A percentile compares a stretch with the other conserved stretches of the same genome.
These are phyloP conservation scores for Pammene aurita DNA, from an alignment of 2,888 invertebrate genomes.

Conservation along the genomic window DNA sequence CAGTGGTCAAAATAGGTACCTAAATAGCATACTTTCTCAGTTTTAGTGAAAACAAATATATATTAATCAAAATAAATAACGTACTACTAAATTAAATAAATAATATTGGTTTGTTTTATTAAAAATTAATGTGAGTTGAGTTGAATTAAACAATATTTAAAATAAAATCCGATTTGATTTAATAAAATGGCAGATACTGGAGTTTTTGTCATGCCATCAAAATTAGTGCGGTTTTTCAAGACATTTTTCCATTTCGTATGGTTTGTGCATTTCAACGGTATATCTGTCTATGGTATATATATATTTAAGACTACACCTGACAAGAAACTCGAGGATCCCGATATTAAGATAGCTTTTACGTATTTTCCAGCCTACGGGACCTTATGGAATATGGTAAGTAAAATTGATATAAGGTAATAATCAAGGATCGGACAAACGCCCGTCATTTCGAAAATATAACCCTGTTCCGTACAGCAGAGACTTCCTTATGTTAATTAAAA, in stretches of 20 bases:
- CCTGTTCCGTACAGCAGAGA: too few species aligned
- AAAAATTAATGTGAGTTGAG: too few species aligned
- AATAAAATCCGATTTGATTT: neutral
- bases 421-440: too few species aligned
- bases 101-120: neutral
- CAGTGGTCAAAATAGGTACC: neutral
- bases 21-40: neutral
- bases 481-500: too few species aligned
- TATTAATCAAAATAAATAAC: neutral
- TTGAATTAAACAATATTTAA: too few species aligned
- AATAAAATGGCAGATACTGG: neutral
- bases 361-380: conserved; percentile 6
- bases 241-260: neutral
- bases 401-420: too few species aligned
- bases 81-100: neutral
- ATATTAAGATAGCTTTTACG: neutral
- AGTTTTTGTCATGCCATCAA: neutral
- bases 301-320: neutral
- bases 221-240: neutral
- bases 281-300: neutral
- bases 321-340: neutral
- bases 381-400: conserved; percentile 9
- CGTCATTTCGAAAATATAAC: too few species aligned
- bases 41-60: neutral
- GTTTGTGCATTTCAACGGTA: neutral